Percentiles rank a stretch among this genome's conserved stretches.
Conservation (phyloP, 2,113 vertebrate genomes). For the Hipposideros armiger region DNA sequence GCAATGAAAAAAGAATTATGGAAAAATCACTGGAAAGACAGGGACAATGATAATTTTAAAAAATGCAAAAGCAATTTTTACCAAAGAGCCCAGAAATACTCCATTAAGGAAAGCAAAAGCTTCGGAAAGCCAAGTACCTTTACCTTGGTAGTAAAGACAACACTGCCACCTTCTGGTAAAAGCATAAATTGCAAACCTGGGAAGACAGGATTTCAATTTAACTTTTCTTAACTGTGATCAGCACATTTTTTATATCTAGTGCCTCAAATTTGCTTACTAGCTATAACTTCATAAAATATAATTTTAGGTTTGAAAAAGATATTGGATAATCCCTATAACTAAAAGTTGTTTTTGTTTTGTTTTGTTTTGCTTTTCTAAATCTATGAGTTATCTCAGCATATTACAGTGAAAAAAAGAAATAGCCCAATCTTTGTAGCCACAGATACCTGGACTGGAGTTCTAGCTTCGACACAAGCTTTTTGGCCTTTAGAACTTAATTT, state of each 20-base stretch:
- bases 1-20: constrained; percentile 1
- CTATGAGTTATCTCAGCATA: neutral
- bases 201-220: neutral
- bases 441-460: neutral
- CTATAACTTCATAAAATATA: neutral
- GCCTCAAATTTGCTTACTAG: neutral
- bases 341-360: neutral
- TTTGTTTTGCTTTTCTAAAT: neutral
- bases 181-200: neutral
- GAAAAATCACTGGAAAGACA: neutral
- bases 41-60: neutral
- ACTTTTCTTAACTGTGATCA: neutral
- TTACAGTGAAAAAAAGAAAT: neutral
- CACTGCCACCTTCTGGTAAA: constrained; percentile 66
- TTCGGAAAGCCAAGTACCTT: neutral
- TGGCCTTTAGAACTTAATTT: neutral
- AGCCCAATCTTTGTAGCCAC: neutral
- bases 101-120: neutral
- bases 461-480: neutral
- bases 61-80: constrained; percentile 14
- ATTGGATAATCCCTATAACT: neutral
- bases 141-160: constrained; percentile 27
- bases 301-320: neutral
- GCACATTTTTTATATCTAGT: neutral
- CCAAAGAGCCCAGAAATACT: neutral